A percentile compares a stretch with the other conserved stretches of the same genome.
These are phyloP conservation scores for Candoia aspera DNA, from an alignment of 2,113 vertebrate species.

Conservation along the genomic window DNA sequence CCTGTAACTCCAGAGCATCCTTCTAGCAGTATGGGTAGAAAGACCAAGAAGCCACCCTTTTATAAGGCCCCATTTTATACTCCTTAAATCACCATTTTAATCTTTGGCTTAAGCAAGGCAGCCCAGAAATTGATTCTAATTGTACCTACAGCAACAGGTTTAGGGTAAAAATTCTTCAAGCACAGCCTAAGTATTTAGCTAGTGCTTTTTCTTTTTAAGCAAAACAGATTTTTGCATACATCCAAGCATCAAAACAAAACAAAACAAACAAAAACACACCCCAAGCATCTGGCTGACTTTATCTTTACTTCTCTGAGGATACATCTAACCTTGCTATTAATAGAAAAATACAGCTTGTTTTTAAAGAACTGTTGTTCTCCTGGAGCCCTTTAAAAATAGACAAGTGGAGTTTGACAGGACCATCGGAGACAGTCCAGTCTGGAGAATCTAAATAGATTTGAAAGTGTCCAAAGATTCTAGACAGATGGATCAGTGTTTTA, in stretches of 20 bases:
- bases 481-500: background rate
- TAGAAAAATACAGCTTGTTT: background rate
- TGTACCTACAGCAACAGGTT: background rate
- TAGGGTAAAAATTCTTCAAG: background rate
- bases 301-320: background rate
- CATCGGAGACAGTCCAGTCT: background rate
- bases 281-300: background rate
- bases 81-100: conserved; percentile 7
- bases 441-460: too few species aligned
- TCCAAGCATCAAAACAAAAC: background rate
- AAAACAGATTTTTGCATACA: background rate
- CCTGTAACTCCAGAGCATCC: too few species aligned
- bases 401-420: background rate
- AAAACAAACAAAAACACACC: background rate
- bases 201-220: background rate
- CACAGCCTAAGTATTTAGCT: background rate
- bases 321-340: background rate
- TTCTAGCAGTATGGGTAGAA: too few species aligned
- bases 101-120: conserved; percentile 2
- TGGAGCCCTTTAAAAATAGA: background rate
- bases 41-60: background rate
- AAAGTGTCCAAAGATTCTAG: background rate
- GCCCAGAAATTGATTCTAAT: conserved; percentile 16
- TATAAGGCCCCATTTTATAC: background rate
- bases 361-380: background rate